Evolutionary conservation across 2,113 vertebrate species (phyloP).

Genomic region (Cheirogaleus medius): DNA sequence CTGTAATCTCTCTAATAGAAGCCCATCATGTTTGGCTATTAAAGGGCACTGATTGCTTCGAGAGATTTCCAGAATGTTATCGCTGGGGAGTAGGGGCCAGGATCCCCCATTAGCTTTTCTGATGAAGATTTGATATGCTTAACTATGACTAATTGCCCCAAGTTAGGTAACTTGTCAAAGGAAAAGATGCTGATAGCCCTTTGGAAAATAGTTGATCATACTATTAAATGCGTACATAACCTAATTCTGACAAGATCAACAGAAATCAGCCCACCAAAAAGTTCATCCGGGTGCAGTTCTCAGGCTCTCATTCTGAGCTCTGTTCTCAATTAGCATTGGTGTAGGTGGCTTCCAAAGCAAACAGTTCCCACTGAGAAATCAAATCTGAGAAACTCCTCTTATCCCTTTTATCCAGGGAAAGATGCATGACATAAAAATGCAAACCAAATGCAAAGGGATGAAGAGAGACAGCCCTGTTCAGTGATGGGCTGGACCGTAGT

Average conservation of each 20-base stretch:
- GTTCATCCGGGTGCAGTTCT: slow-evolving; percentile 38
- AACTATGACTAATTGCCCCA: neutral
- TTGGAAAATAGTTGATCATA: neutral
- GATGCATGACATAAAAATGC: slow-evolving; percentile 52
- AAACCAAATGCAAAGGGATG: slow-evolving; percentile 48
- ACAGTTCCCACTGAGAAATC: slow-evolving; percentile 69
- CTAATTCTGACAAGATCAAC: slow-evolving; percentile 59
- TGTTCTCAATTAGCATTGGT: slow-evolving; percentile 69
- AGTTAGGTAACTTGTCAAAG: neutral
- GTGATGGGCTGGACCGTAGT: neutral
- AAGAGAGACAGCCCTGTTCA: neutral
- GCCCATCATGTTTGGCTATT: slow-evolving; percentile 65
- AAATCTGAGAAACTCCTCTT: slow-evolving; percentile 57
- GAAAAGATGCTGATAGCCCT: neutral
- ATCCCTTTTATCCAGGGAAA: slow-evolving; percentile 47
- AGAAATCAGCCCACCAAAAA: slow-evolving; percentile 62
- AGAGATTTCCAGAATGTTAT: slow-evolving; percentile 56
- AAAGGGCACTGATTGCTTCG: slow-evolving; percentile 32
- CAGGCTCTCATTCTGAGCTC: slow-evolving; percentile 59
- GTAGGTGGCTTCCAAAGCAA: slow-evolving; percentile 74
- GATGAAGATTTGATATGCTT: neutral
- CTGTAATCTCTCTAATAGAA: slow-evolving; percentile 88
- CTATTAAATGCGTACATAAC: neutral
- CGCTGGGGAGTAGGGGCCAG: neutral
- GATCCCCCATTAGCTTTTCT: neutral